A percentile compares a stretch with the other conserved stretches of the same genome.
These are phyloP conservation scores for Drosophila prolongata DNA, from an alignment of 2,888 invertebrate species.

Conservation along the genomic window DNA sequence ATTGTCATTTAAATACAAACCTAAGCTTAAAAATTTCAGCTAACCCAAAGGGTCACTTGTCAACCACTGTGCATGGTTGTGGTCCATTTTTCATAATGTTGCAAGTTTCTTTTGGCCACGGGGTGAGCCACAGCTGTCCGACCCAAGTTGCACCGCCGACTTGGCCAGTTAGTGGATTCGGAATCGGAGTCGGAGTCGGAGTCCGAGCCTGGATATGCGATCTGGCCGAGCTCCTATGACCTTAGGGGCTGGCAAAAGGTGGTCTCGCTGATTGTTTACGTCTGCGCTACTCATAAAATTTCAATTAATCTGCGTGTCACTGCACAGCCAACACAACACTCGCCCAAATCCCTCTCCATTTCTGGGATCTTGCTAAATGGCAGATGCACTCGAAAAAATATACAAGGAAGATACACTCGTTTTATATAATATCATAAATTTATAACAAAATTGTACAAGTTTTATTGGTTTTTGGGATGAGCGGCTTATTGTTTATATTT, in stretches of 20 bases:
- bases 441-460: too few relatives aligned
- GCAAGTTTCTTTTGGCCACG: conserved; percentile 38
- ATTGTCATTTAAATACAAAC: background rate
- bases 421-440: too few relatives aligned
- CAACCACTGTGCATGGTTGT: conserved; percentile 35
- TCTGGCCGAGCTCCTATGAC: conserved; percentile 59
- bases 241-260: conserved; percentile 79
- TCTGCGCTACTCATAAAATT: conserved; percentile 81
- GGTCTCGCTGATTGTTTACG: conserved; percentile 82
- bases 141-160: conserved; percentile 13
- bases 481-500: too few relatives aligned
- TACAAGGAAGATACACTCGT: too few relatives aligned
- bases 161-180: conserved; percentile 17
- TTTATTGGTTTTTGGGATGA: too few relatives aligned
- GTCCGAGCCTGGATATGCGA: conserved; percentile 17
- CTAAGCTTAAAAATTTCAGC: too few relatives aligned
- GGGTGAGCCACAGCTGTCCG: conserved; percentile 31
- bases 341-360: background rate
- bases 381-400: conserved; percentile 11
- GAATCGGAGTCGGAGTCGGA: background rate
- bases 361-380: conserved; percentile 28
- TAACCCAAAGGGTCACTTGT: background rate
- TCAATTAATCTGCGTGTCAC: conserved; percentile 79
- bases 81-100: conserved; percentile 46
- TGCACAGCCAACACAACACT: conserved; percentile 33